Base-by-base conservation (phyloP, 2,888 invertebrate species). In the Megamerina dolium region DNA sequence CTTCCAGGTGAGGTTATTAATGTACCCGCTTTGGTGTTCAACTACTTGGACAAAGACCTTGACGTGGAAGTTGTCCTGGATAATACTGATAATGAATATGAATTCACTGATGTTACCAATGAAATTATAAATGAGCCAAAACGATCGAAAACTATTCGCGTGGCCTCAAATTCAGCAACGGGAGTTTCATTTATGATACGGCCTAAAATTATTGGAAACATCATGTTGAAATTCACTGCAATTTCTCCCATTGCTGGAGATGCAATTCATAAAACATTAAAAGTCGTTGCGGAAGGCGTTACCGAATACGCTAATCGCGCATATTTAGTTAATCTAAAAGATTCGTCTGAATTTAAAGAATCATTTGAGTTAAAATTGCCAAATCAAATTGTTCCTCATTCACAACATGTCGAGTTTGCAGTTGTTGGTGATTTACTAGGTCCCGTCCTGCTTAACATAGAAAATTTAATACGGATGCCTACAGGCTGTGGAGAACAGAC, bases 51-150 rank as follows among this genome's bases (percentile, higher is more conserved):
- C 18, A 80, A 81, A 44, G 85, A 87, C 54, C 74, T 86, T 1
- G 75, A 76, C 19, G 87, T 87, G 0, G 85, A 89, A 55, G 82
- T 95, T 0, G 85, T 87, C 0, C 74, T 95, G 57, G 85, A 88
- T 55, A 87, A 87, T 70, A 77, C 80, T 27, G 82, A 84, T 38
- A 82, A 83, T 52, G 82, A 84, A 39, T 66, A 91, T 19, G 97
- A 97, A 73, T 83, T 87, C 23, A 77, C 95, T 36, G 87, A 91
- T 0, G 79, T 91, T 38, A 85, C 92, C 31, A 83, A 89, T 26
- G 85, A 88, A 12, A 80, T 95, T 5, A 88, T 87, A 66, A 95
- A 91, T 66, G 88, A 93, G 58, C 76, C 87, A 66, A 80, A 82
- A 29, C 80, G 80, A 39, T 83, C 87, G 13, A 81, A 83, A 57